Percentiles rank a stretch among this genome's conserved stretches.
These are phyloP conservation scores for Ennomos erosarius DNA, from an alignment of 2,888 invertebrate genomes.

Conservation along the genomic window DNA sequence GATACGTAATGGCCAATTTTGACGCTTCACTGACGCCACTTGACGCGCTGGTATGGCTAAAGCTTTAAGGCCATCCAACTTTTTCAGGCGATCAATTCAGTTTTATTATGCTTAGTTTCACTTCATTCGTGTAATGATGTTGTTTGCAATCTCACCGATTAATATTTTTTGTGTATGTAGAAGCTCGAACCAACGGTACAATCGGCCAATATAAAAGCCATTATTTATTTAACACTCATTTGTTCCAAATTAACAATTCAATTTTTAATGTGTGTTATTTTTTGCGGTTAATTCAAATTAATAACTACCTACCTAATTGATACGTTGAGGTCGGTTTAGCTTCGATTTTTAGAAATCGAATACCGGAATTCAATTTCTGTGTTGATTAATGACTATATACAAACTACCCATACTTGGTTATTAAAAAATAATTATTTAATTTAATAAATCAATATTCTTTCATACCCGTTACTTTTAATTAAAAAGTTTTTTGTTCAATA, in stretches of 20 bases:
- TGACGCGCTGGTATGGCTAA: no score
- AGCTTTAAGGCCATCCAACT: conserved; percentile 5
- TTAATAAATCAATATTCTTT: conserved; percentile 39
- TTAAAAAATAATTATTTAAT: conserved; percentile 31
- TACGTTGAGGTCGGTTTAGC: conserved; percentile 11
- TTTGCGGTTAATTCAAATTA: conserved; percentile 17
- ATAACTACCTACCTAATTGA: conserved; percentile 12
- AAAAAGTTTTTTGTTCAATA: conserved; percentile 43
- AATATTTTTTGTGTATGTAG: conserved; percentile 12
- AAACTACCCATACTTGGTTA: conserved; percentile 11
- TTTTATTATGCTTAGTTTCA: conserved; percentile 33
- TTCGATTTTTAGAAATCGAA: conserved; percentile 1
- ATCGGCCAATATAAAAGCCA: conserved; percentile 6
- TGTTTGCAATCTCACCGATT: conserved; percentile 12
- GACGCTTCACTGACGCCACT: no score
- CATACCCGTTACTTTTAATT: conserved; percentile 40
- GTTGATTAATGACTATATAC: conserved; percentile 24
- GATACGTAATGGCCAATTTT: no score
- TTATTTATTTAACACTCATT: conserved; percentile 26
- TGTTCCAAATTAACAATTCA: conserved; percentile 12
- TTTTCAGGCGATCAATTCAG: conserved; percentile 23
- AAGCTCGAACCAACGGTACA: conserved; percentile 15
- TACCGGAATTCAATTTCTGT: conserved; percentile 14
- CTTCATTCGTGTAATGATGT: conserved; percentile 21
- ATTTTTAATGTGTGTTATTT: conserved; percentile 19